phyloP scores from a whole-genome alignment of 2,888 invertebrate species.

The Dascillus cervinus region DNA sequence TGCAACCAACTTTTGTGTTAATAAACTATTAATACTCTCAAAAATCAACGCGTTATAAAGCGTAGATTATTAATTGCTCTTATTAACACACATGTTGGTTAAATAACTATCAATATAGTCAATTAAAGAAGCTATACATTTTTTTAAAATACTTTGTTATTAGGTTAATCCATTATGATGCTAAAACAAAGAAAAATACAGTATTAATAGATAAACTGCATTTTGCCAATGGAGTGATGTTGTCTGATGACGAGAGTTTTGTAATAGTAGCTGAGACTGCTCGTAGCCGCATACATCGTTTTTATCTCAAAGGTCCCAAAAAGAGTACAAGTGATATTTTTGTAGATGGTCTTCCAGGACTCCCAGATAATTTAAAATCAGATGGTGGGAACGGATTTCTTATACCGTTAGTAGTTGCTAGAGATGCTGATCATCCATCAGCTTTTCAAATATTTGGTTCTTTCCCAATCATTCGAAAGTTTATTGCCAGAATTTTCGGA shows the following conservation, averaged over 20 bases:
- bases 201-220: constrained; percentile 68
- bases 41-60: too few species aligned
- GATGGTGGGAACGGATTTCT: constrained; percentile 59
- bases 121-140: too few species aligned
- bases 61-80: too few species aligned
- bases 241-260: constrained; percentile 76
- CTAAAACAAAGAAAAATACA: constrained; percentile 65
- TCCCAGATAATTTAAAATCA: constrained; percentile 57
- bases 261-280: constrained; percentile 70
- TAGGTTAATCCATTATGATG: constrained; percentile 76
- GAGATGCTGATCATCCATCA: constrained; percentile 51
- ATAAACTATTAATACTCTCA: too few species aligned
- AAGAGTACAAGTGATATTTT: constrained; percentile 75
- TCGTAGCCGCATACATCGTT: constrained; percentile 60
- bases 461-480: constrained; percentile 58
- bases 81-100: too few species aligned
- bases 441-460: constrained; percentile 48
- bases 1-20: too few species aligned
- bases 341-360: constrained; percentile 69
- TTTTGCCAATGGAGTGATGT: constrained; percentile 82
- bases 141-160: too few species aligned
- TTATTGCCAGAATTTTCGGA: constrained; percentile 52
- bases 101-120: too few species aligned
- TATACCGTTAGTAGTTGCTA: constrained; percentile 50
- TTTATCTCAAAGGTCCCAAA: constrained; percentile 73